Percentiles rank a stretch among this genome's conserved stretches.
These are phyloP conservation scores for Nymphalis io DNA, from an alignment of 1,140 invertebrate species.

Conservation along the genomic window DNA sequence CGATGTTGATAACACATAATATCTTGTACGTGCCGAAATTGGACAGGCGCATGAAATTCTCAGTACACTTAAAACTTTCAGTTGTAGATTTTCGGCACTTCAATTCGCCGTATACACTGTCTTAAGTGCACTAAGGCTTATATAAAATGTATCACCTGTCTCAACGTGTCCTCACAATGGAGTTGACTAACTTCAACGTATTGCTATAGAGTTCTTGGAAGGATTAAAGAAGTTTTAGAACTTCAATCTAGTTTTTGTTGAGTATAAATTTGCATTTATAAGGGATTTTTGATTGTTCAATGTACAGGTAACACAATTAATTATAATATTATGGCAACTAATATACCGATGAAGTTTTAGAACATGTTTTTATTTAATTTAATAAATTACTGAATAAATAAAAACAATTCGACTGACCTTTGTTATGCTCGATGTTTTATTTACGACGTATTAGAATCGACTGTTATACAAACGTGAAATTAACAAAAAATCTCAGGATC, in stretches of 20 bases:
- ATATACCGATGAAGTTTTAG: too few relatives aligned
- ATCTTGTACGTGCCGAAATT: background rate
- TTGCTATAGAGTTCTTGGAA: background rate
- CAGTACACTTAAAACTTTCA: conserved; percentile 60
- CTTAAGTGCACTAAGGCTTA: conserved; percentile 61
- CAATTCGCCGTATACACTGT: conserved; percentile 40
- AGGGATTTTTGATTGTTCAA: too few relatives aligned
- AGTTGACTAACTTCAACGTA: conserved; percentile 40
- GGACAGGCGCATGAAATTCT: conserved; percentile 43
- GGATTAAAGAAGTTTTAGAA: background rate
- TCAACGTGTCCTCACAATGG: conserved; percentile 44
- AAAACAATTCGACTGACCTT: too few relatives aligned
- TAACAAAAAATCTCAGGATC: too few relatives aligned
- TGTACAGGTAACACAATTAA: too few relatives aligned
- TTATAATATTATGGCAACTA: too few relatives aligned
- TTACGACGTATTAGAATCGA: too few relatives aligned
- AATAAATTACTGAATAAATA: too few relatives aligned
- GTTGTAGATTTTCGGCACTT: conserved; percentile 49
- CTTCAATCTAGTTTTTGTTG: background rate
- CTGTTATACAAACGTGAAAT: too few relatives aligned
- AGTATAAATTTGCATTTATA: background rate
- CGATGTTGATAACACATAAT: background rate
- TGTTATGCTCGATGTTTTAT: too few relatives aligned
- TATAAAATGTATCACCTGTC: conserved; percentile 67
- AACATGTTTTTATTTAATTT: too few relatives aligned